Evolutionary conservation across 2,888 invertebrate genomes (phyloP), one percentile per base, ranked within the genome.

Genomic region (Chloromyia formosa): DNA sequence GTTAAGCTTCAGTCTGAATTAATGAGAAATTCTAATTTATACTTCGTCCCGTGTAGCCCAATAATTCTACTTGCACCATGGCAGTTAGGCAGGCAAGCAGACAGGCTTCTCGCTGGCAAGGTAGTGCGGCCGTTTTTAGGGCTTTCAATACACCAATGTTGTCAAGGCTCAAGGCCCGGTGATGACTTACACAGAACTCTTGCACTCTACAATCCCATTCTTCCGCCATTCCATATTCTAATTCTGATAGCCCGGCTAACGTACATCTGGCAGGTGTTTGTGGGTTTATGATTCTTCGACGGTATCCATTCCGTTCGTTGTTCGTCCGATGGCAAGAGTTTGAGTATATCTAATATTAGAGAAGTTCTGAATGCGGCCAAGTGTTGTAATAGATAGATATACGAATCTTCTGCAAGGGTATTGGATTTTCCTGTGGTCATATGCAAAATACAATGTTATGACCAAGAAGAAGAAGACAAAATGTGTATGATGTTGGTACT

Each of bases 11-110:
- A 74, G 74, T 73, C 66, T 71, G 77, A 77, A 77, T 77, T 77
- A 77, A 77, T 77, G 77, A 77, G 77, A 77, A 77, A 75, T 77
- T 77, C 77, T 77, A 77, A 77, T 77, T 77, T 77, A 77, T 77
- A 75, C 74, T 77, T 75, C 77, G 75, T 77, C 77, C 77, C 74
- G 72, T 74, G 73, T 53, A 73, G 73, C 71, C 45, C 66, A 66
- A 66, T 66, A 66, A 66, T 66, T 66, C 66, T 66, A 66, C 66
- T 49, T 45, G 35, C 12, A 66, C 66, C n/a, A 18, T n/a, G 66
- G 35, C 49, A 35, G 27, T 35, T 35, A 35, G 27, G 27, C 27
- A 35, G 27, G 27, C 27, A 35, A 35, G 27, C 27, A 35, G 27
- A 35, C 27, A 35, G 27, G 27, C 7, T 35, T 35, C 27, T 14